Conservation (phyloP, 2,888 invertebrate genomes). For the Dione vanillae region DNA sequence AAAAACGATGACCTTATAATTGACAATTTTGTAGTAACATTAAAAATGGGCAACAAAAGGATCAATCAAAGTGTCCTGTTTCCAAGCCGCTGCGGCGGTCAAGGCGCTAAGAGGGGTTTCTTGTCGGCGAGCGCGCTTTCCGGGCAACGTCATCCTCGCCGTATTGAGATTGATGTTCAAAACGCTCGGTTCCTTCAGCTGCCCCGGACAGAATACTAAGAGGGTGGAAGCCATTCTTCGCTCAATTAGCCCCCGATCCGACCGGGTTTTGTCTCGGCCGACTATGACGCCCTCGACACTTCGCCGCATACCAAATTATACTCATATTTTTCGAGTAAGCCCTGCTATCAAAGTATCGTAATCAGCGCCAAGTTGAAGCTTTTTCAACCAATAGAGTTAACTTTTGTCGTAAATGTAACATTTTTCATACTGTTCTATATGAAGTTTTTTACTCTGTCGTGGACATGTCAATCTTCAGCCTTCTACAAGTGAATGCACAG, state of each 20-base stretch:
- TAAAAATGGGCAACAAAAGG: slow-evolving; percentile 47
- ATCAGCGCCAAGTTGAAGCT: slow-evolving; percentile 52
- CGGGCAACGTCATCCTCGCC: slow-evolving; percentile 75
- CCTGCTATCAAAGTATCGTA: slow-evolving; percentile 66
- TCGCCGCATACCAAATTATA: slow-evolving; percentile 77
- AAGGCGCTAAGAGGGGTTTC: slow-evolving; percentile 76
- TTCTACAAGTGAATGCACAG: too few species aligned
- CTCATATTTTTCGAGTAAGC: slow-evolving; percentile 77
- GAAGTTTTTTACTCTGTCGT: background rate
- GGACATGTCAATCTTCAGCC: background rate
- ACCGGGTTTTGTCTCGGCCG: slow-evolving; percentile 64
- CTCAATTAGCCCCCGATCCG: slow-evolving; percentile 77
- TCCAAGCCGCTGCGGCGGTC: slow-evolving; percentile 60
- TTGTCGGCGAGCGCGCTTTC: slow-evolving; percentile 74
- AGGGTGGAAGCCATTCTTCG: slow-evolving; percentile 72
- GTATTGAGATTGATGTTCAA: slow-evolving; percentile 82
- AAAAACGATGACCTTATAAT: too few species aligned
- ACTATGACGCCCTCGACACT: slow-evolving; percentile 64
- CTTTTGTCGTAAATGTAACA: background rate
- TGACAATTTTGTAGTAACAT: slow-evolving; percentile 15
- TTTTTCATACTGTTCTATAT: background rate
- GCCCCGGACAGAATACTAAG: slow-evolving; percentile 77
- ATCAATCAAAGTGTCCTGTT: slow-evolving; percentile 70
- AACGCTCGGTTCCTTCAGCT: slow-evolving; percentile 63
- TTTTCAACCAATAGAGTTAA: slow-evolving; percentile 35